phyloP scores from a whole-genome alignment of 1,140 invertebrate genomes.

The Spodoptera litura region DNA sequence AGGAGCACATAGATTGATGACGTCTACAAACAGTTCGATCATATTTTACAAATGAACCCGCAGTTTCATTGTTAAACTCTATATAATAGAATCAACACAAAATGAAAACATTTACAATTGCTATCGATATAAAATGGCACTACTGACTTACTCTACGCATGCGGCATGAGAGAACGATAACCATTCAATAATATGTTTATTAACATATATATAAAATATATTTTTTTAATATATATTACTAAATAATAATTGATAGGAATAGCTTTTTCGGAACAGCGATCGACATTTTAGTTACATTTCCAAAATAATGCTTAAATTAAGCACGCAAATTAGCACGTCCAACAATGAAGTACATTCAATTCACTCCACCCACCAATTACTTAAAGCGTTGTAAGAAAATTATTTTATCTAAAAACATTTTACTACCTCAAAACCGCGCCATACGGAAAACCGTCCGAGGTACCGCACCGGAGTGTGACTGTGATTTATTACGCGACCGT shows the following conservation, averaged over 20 bases:
- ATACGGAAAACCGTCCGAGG: slow-evolving; percentile 4
- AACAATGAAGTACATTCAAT: too few relatives aligned
- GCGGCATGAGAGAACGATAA: slow-evolving; percentile 3
- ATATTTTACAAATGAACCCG: slow-evolving; percentile 55
- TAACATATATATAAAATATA: too few relatives aligned
- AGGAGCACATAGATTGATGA: slow-evolving; percentile 69
- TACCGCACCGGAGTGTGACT: slow-evolving; percentile 4
- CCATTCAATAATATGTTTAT: too few relatives aligned
- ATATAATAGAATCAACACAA: slow-evolving; percentile 80
- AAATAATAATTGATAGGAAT: too few relatives aligned
- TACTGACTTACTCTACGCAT: slow-evolving; percentile 58
- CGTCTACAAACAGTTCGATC: slow-evolving; percentile 71
- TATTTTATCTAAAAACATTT: slow-evolving; percentile 25
- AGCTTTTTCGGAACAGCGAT: too few relatives aligned
- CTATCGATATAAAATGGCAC: slow-evolving; percentile 70
- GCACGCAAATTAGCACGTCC: too few relatives aligned
- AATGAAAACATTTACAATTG: slow-evolving; percentile 72
- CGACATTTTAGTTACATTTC: too few relatives aligned
- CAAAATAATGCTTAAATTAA: too few relatives aligned
- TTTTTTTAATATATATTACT: too few relatives aligned
- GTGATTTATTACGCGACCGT: slow-evolving; percentile 30
- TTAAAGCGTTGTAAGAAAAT: background rate
- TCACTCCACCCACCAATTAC: too few relatives aligned
- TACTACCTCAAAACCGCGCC: slow-evolving; percentile 15
- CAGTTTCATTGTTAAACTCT: slow-evolving; percentile 73